Percentiles rank a stretch among this genome's conserved stretches.
phyloP scores from a whole-genome alignment of 2,113 vertebrate species.

The Atherinomorus stipes region DNA sequence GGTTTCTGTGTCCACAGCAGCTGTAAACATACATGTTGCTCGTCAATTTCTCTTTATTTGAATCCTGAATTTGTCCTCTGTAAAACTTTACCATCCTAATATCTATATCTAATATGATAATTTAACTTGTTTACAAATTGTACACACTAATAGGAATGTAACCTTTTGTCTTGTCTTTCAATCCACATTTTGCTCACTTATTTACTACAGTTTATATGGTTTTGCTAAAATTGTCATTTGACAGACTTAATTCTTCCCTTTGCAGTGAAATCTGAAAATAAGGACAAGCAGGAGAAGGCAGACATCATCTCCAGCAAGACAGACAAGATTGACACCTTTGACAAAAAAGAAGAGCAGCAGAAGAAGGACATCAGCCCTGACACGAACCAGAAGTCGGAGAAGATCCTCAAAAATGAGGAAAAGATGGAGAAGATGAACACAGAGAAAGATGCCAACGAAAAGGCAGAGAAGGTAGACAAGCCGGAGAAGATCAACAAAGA shows the following conservation, averaged over 20 bases:
- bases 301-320: conserved; percentile 52
- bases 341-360: conserved; percentile 71
- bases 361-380: conserved; percentile 65
- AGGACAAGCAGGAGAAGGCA: conserved; percentile 73
- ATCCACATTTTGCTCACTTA: neutral
- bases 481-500: conserved; percentile 80
- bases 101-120: too few relatives aligned
- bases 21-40: too few relatives aligned
- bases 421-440: conserved; percentile 68
- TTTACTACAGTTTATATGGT: neutral
- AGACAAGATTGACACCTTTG: conserved; percentile 62
- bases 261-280: conserved; percentile 80
- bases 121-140: neutral
- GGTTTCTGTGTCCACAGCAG: too few relatives aligned
- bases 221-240: conserved; percentile 3
- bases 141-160: neutral
- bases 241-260: conserved; percentile 25
- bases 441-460: conserved; percentile 70
- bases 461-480: conserved; percentile 76
- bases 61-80: too few relatives aligned
- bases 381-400: conserved; percentile 75
- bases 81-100: too few relatives aligned
- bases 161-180: neutral
- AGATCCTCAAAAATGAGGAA: conserved; percentile 75
- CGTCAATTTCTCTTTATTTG: too few relatives aligned